A percentile compares a stretch with the other conserved stretches of the same genome.
These are phyloP conservation scores for Beroe forskalii DNA, from an alignment of 37 sponge, comb jelly and placozoan genomes.

Conservation along the genomic window DNA sequence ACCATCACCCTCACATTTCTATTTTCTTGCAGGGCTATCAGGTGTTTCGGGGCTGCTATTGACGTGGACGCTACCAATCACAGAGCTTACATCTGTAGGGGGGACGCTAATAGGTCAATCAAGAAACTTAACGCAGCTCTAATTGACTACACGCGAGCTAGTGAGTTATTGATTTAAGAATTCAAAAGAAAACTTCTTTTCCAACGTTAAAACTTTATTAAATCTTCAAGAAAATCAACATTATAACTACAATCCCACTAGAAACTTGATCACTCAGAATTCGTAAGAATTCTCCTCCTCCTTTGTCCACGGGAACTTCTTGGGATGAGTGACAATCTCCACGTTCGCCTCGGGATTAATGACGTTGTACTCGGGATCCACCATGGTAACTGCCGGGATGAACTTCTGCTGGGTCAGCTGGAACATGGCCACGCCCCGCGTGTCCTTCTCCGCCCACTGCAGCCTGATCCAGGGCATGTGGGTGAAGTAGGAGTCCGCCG, in stretches of 20 bases:
- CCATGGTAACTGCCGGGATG: neutral
- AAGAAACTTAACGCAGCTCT: constrained; percentile 70
- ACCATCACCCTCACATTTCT: neutral
- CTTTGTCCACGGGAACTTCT: neutral
- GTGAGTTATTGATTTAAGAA: too few species aligned
- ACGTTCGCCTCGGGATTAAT: neutral
- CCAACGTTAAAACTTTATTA: too few species aligned
- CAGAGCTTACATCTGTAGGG: constrained; percentile 82
- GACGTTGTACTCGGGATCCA: neutral
- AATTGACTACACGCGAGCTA: constrained; percentile 81
- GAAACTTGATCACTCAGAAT: too few species aligned
- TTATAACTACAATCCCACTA: too few species aligned
- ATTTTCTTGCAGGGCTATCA: constrained; percentile 68
- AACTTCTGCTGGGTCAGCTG: neutral
- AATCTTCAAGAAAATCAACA: too few species aligned
- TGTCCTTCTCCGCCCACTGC: neutral
- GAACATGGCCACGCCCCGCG: neutral
- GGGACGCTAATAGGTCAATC: constrained; percentile 71
- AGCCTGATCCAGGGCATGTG: constrained; percentile 18
- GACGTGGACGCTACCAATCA: constrained; percentile 78
- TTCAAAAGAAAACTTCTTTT: too few species aligned
- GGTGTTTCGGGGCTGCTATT: constrained; percentile 74
- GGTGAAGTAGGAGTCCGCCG: neutral
- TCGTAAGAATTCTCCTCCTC: too few species aligned
- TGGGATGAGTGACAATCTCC: neutral